A percentile compares a stretch with the other conserved stretches of the same genome.
Conservation (phyloP, 2,888 invertebrate genomes). For the Megalurothrips usitatus region DNA sequence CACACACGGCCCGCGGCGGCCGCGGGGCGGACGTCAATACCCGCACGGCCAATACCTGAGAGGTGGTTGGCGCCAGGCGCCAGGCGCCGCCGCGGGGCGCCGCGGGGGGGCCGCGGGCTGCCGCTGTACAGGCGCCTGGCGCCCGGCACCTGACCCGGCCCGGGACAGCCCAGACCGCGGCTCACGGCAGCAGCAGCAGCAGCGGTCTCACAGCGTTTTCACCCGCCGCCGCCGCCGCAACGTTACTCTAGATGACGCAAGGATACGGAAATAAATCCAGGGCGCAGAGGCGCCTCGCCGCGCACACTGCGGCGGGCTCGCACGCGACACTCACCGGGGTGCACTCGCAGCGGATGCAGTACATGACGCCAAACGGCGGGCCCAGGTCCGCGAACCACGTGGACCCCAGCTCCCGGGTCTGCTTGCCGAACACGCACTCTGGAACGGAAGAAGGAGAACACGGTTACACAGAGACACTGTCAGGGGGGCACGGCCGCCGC, state of each 20-base stretch:
- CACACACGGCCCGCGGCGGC: too few species aligned
- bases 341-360: conserved; percentile 94
- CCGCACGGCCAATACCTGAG: too few species aligned
- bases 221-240: neutral
- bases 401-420: conserved; percentile 79
- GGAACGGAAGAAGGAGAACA: conserved; percentile 53
- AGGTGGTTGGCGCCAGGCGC: neutral
- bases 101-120: neutral
- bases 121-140: neutral
- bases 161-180: too few species aligned
- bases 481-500: neutral
- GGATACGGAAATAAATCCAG: neutral
- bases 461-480: neutral
- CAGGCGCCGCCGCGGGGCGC: neutral
- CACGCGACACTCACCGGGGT: conserved; percentile 70
- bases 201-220: too few species aligned
- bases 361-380: conserved; percentile 88
- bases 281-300: neutral
- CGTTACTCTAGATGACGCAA: neutral
- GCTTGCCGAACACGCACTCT: conserved; percentile 91
- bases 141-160: too few species aligned
- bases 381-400: conserved; percentile 91
- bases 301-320: neutral
- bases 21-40: too few species aligned
- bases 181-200: too few species aligned